Base-by-base conservation (phyloP, 1,140 invertebrate species). In the Mactra quadrangularis region DNA sequence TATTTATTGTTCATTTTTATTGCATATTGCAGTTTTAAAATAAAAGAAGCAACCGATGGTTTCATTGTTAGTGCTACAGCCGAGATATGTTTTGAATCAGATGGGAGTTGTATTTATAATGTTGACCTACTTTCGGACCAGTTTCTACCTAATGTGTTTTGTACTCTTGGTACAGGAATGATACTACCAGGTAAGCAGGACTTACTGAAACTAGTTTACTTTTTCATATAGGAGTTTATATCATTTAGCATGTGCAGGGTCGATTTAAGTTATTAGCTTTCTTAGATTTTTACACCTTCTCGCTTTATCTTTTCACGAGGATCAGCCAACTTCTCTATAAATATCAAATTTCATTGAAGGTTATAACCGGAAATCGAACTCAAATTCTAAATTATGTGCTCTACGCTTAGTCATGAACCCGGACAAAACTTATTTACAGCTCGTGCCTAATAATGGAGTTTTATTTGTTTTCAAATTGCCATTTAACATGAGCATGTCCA, bases 161-260 rank as follows among this genome's bases (percentile, higher is more conserved):
- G 64, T 50, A 13, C 17, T 3, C 45, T 47, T 50, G 64, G 64
- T 6, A 68, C 41, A 50, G 64, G 64, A 1, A 31, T 68, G 13
- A 38, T 47, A n/a, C 47, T 68, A 29, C 64, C 64, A 68, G 64
- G 64, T 68, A 3, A 52, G 22, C 22, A 4, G 27, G 13, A 47
- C 19, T 47, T 47, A 19, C 45, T 9, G 45, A 47, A 47, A 47
- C 9, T 19, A 11, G 45, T 11, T 47, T 47, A 19, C 45, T 9
- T 47, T 9, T 47, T 47, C 45, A 11, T 47, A 47, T 47, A 47
- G 9, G 45, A 47, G 45, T 9, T 19, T 47, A 47, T 47, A 19
- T 9, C 19, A 9, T 11, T 11, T 47, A 11, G 9, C 9, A 47
- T 47, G 19, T 47, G 19, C 45, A 47, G 9, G 9, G 19, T 47